Evolutionary conservation across 2,113 vertebrate genomes (phyloP).

Genomic region (Ascaphus truei): DNA sequence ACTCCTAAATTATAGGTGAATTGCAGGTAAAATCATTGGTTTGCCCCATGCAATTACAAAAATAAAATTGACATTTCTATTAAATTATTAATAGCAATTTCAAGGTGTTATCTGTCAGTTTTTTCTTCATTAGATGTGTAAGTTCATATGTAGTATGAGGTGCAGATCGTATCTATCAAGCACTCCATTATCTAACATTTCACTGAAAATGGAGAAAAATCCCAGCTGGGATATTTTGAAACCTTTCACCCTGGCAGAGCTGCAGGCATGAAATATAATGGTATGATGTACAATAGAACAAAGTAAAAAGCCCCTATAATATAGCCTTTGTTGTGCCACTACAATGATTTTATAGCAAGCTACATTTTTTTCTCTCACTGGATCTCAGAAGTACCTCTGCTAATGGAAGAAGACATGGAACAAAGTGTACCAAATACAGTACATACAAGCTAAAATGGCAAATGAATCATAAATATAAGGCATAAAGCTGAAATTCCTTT

Average conservation of each 20-base stretch:
- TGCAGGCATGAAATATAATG: conserved; percentile 70
- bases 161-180: conserved; percentile 26
- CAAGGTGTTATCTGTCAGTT: no score
- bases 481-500: conserved; percentile 65
- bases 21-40: no score
- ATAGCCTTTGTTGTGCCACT: conserved; percentile 58
- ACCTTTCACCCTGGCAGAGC: conserved; percentile 52
- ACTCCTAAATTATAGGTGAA: no score
- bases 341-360: conserved; percentile 56
- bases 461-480: conserved; percentile 80
- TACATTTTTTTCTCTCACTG: conserved; percentile 70
- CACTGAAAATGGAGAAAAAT: conserved; percentile 51
- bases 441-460: conserved; percentile 69
- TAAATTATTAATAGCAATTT: no score
- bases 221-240: conserved; percentile 54
- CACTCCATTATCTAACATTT: conserved; percentile 48
- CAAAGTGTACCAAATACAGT: conserved; percentile 83
- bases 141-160: not conserved
- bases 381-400: conserved; percentile 70
- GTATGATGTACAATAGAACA: conserved; percentile 67
- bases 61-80: no score
- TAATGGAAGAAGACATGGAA: conserved; percentile 86
- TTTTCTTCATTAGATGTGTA: no score
- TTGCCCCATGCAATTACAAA: no score
- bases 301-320: conserved; percentile 58